Conservation (phyloP, 2,888 invertebrate species). For the Cataglyphis altisquamis region DNA sequence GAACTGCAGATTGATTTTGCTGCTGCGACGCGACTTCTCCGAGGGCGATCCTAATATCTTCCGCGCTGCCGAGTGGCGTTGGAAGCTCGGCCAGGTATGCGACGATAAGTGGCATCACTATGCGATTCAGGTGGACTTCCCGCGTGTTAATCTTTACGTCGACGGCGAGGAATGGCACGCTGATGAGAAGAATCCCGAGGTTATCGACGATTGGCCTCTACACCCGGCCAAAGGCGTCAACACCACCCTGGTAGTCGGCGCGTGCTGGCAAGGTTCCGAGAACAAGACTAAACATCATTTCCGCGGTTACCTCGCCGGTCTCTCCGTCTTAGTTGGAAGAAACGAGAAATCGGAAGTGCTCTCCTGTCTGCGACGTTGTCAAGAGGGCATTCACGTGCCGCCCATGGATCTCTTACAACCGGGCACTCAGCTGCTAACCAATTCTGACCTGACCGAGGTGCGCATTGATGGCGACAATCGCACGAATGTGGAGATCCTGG, state of each 20-base stretch:
- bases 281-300: conserved; percentile 96
- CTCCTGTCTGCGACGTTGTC: conserved; percentile 93
- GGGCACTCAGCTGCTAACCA: conserved; percentile 92
- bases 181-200: conserved; percentile 95
- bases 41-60: conserved; percentile 97
- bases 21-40: conserved; percentile 96
- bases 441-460: conserved; percentile 94
- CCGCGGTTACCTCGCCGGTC: conserved; percentile 95
- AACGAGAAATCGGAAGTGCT: conserved; percentile 92
- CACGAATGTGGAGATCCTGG: conserved; percentile 94
- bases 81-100: conserved; percentile 98
- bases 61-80: conserved; percentile 99
- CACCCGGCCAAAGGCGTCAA: conserved; percentile 98
- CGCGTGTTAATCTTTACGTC: conserved; percentile 94
- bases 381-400: conserved; percentile 90
- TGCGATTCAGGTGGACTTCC: conserved; percentile 96
- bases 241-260: conserved; percentile 97
- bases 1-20: conserved; percentile 97
- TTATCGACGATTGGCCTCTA: conserved; percentile 99
- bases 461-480: conserved; percentile 97
- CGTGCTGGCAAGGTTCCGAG: conserved; percentile 99
- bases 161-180: conserved; percentile 92
- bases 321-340: conserved; percentile 92
- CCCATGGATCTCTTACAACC: conserved; percentile 92
- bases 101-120: conserved; percentile 99